phyloP scores from a whole-genome alignment of 2,113 vertebrate genomes.

The Perognathus longimembris region DNA sequence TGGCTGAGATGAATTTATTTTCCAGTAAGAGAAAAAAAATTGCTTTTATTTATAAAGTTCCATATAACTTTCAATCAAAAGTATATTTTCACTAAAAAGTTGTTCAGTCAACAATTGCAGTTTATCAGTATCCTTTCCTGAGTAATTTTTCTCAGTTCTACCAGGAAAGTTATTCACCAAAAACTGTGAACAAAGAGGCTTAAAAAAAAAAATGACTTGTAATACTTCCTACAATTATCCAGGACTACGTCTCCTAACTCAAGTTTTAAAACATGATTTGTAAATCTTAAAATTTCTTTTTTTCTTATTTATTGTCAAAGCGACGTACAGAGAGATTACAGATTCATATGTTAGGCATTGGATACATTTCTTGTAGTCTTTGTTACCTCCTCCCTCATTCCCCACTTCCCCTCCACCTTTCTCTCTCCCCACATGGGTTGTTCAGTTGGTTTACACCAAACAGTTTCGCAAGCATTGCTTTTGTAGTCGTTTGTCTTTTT shows the following conservation, averaged over 20 bases:
- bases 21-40: not conserved
- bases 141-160: not conserved
- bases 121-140: not conserved
- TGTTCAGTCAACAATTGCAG: not conserved
- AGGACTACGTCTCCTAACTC: not conserved
- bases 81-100: not conserved
- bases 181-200: not conserved
- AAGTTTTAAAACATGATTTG: not conserved
- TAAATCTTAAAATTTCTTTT: not conserved
- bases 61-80: not conserved
- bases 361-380: too few relatives aligned
- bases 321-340: too few relatives aligned
- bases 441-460: too few relatives aligned
- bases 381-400: too few relatives aligned
- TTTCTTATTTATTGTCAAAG: too few relatives aligned
- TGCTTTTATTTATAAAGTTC: conserved; percentile 31
- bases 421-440: too few relatives aligned
- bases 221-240: not conserved
- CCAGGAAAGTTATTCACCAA: conserved; percentile 6
- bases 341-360: too few relatives aligned
- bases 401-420: too few relatives aligned
- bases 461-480: too few relatives aligned
- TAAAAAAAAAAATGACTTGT: not conserved
- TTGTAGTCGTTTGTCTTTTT: too few relatives aligned
- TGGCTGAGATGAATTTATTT: not conserved